Base-by-base conservation (phyloP, 2,113 vertebrate genomes). In the Oceanites oceanicus region DNA sequence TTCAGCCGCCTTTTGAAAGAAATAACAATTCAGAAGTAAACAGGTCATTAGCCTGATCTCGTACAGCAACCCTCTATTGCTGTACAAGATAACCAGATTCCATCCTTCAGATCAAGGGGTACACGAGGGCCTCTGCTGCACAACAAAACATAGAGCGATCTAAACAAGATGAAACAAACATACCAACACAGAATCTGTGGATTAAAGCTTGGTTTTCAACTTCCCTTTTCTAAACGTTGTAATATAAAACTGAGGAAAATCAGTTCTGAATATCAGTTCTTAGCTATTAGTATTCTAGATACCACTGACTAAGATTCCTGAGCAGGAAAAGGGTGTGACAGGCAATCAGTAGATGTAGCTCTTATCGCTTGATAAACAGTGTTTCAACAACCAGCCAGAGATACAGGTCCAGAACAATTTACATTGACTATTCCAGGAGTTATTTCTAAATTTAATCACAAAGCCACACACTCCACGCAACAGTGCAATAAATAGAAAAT, bases 301-400 rank as follows among this genome's bases (percentile, higher is more conserved):
- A 73, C 47, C 76, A 84, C 72, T 63, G 36, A 70, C 27, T 78
- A 71, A 92, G 56, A 94, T 71, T 92, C 74, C 80, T 56, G 63
- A 89, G 89, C 68, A 95, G 94, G 86, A 94, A 96, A 95, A 95
- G 73, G 89, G 82, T 83, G 93, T 94, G 90, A 88, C 85, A 86
- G 55, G 68, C 84, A 96, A 95, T 94, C 76, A 94, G 83, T 63
- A 94, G 91, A 91, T 86, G 83, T 55, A 95, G 83, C 25, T 84
- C 36, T 91, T 92, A 94, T 59, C 42, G 0, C 18, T 74, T 47
- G 29, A 95, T 74, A 92, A 95, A 94, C 29, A 87, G 53, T 42
- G 38, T 79, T 95, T 84, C 56, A 95, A 91, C 55, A 89, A n/a
- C 25, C 36, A 92, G 32, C 25, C 86, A 77, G 50, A 91, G 63